Base-by-base conservation (phyloP, 2,888 invertebrate genomes). In the Leptinotarsa peninsularis region DNA sequence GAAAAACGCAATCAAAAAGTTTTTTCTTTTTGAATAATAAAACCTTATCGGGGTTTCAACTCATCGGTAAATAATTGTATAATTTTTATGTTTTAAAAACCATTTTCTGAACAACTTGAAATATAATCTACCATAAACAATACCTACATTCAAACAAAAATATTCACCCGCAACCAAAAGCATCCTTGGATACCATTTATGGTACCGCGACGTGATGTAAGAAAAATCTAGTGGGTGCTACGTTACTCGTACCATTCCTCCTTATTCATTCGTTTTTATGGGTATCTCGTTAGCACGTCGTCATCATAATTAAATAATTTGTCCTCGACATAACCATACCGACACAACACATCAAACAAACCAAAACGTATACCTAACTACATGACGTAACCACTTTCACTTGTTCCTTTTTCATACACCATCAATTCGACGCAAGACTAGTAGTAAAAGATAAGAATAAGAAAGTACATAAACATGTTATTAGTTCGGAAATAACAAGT, bases 371-470 rank as follows among this genome's bases (percentile, higher is more conserved):
- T 58, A 58, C 63, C 2, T 63, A 5, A 27, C 63, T 33, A n/a
- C 33, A 18, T 63, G 63, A 63, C 63, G 63, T 63, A 63, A 43
- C 17, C 43, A 63, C 63, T 63, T 63, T 63, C 63, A 43, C 63
- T 63, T 63, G 63, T 43, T 63, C 33, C 63, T n/a, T 63, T 63
- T 63, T 63, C n/a, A 63, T 17, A 63, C 63, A 63, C 63, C 63
- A 13, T 23, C 58, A 58, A 18, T 23, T 58, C 21, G 23, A 58
- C 27, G 23, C 43, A 63, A n/a, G 18, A 63, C 43, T 43, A 63
- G n/a, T 63, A n/a, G 13, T 14, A 60, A 17, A 54, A 18, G 18
- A 54, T 10, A 23, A 58, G 14, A 21, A 33, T n/a, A 63, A 43
- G 63, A 63, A 63, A 63, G 63, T 63, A 15, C 33, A 63, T 5